Evolutionary conservation across 2,888 invertebrate genomes (phyloP).

Genomic region (Geotrupes spiniger): DNA sequence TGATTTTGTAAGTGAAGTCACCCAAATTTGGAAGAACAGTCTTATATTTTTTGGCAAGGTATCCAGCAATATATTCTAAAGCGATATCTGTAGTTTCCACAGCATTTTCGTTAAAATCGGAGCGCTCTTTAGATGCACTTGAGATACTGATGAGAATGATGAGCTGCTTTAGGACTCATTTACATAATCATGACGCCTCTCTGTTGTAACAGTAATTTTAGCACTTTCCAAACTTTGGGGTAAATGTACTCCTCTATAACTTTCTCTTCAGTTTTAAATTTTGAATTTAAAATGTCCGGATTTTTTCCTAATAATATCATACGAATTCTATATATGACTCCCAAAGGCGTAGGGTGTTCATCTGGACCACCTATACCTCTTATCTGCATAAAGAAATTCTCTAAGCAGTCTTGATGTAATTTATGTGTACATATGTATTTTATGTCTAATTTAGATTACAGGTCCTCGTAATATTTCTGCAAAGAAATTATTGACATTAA

Average conservation of each 20-base stretch:
- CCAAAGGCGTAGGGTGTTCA: slow-evolving; percentile 8
- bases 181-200: not conserved
- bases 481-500: not conserved
- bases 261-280: slow-evolving; percentile 3
- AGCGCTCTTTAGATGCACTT: not conserved
- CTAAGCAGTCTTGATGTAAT: not conserved
- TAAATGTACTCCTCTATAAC: slow-evolving; percentile 7
- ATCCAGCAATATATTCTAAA: slow-evolving; percentile 8
- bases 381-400: slow-evolving; percentile 1
- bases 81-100: slow-evolving; percentile 9
- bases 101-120: not conserved
- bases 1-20: slow-evolving; percentile 3
- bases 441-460: not conserved
- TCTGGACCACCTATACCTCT: slow-evolving; percentile 8
- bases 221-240: not conserved
- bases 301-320: slow-evolving; percentile 10
- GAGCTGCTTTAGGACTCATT: not conserved
- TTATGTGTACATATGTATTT: not conserved
- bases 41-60: slow-evolving; percentile 9
- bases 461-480: not conserved
- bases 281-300: slow-evolving; percentile 3
- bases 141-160: too few relatives aligned
- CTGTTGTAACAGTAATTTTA: not conserved
- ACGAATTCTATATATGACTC: slow-evolving; percentile 3
- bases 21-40: not conserved